Evolutionary conservation across 2,113 vertebrate genomes (phyloP).

Genomic region (Gila orcuttii): DNA sequence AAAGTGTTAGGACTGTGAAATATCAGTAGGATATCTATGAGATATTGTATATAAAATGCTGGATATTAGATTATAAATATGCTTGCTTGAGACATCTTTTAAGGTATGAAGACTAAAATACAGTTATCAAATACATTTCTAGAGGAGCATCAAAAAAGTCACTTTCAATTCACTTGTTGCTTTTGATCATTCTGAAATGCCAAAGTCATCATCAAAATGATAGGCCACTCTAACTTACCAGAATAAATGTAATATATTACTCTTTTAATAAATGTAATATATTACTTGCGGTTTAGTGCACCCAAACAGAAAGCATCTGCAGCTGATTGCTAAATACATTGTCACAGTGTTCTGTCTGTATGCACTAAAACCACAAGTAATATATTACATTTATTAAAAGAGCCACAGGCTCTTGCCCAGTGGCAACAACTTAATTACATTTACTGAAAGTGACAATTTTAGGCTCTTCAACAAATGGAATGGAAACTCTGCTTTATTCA

Average conservation of each 20-base stretch:
- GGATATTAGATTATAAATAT: not conserved
- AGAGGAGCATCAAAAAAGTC: not conserved
- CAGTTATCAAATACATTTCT: not conserved
- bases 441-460: not conserved
- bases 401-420: not conserved
- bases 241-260: not conserved
- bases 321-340: not conserved
- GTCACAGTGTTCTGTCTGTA: not conserved
- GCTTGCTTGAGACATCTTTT: not conserved
- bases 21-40: not conserved
- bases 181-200: not conserved
- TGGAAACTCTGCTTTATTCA: not conserved
- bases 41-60: not conserved
- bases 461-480: not conserved
- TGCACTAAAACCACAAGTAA: not conserved
- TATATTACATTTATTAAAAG: not conserved
- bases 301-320: not conserved
- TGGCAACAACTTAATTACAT: not conserved
- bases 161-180: not conserved
- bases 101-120: not conserved
- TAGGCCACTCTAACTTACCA: not conserved
- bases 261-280: no score
- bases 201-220: conserved; percentile 7
- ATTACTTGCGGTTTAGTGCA: no score
- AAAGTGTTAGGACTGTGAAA: not conserved